These are phyloP conservation scores for Chloroclystis v-ata DNA, from an alignment of 2,888 invertebrate genomes.

Conservation along the genomic window DNA sequence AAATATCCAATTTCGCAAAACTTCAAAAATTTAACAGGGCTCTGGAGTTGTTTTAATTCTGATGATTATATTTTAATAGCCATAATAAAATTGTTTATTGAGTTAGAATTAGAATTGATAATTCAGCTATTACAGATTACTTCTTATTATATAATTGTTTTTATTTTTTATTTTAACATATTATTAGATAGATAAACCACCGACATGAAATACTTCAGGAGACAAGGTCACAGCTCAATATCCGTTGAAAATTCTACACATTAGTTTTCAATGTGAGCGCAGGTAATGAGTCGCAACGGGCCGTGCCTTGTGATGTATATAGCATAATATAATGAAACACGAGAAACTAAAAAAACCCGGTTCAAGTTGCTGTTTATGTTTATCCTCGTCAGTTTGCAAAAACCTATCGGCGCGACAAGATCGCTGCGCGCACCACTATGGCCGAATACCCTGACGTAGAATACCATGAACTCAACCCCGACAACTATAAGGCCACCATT, in stretches of 20 bases:
- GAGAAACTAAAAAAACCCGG: slow-evolving; percentile 7
- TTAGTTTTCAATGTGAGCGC: neutral
- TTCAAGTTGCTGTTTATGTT: slow-evolving; percentile 1
- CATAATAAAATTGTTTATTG: too few relatives aligned
- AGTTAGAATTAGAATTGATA: too few relatives aligned
- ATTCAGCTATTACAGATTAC: too few relatives aligned
- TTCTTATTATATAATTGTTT: too few relatives aligned
- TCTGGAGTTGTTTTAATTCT: too few relatives aligned
- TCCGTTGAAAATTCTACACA: neutral
- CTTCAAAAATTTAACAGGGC: too few relatives aligned
- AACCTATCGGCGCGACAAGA: slow-evolving; percentile 2
- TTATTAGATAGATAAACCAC: too few relatives aligned
- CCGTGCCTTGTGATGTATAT: slow-evolving; percentile 1
- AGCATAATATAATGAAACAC: slow-evolving; percentile 5
- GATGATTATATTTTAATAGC: too few relatives aligned
- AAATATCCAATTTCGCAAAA: too few relatives aligned
- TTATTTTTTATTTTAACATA: too few relatives aligned
- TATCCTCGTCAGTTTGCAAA: slow-evolving; percentile 8
- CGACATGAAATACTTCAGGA: too few relatives aligned
- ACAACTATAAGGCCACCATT: neutral
- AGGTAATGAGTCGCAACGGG: slow-evolving; percentile 2
- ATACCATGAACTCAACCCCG: slow-evolving; percentile 6
- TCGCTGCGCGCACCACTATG: slow-evolving; percentile 7
- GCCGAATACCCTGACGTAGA: slow-evolving; percentile 9
- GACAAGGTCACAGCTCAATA: neutral